phyloP scores from a whole-genome alignment of 2,113 vertebrate genomes.

The Myanophis thanlyinensis region DNA sequence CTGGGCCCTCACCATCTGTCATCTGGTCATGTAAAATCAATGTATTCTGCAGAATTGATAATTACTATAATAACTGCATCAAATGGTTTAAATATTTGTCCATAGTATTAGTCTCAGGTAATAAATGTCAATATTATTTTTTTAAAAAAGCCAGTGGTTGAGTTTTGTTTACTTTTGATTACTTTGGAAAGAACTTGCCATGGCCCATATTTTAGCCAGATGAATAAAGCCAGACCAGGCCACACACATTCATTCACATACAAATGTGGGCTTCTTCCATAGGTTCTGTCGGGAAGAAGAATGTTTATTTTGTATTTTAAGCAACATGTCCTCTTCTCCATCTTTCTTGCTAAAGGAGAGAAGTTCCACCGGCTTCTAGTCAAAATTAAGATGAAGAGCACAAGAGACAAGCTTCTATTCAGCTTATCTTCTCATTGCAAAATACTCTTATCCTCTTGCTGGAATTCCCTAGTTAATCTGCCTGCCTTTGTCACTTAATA shows the following conservation, averaged over 20 bases:
- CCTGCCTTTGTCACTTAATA: not conserved
- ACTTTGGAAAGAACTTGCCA: not conserved
- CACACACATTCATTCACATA: not conserved
- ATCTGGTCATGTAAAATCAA: not conserved
- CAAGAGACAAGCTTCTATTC: not conserved
- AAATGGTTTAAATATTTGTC: not conserved
- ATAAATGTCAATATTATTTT: not conserved
- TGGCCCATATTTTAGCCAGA: not conserved
- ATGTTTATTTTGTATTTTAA: not conserved
- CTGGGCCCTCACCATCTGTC: not conserved
- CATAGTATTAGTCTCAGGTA: not conserved
- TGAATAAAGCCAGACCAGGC: not conserved
- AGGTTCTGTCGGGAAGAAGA: not conserved
- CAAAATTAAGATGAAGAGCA: not conserved
- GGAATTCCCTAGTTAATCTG: not conserved
- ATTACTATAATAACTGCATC: not conserved
- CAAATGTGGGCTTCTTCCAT: not conserved
- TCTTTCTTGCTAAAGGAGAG: not conserved
- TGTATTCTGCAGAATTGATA: constrained; percentile 16
- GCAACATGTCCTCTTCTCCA: too few relatives aligned
- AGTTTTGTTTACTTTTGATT: not conserved
- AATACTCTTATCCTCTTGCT: not conserved
- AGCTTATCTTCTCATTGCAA: not conserved
- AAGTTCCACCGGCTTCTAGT: not conserved
- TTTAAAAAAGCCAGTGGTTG: not conserved